Base-by-base conservation (phyloP, 2,797 vertebrate genomes). In the Phoeniculus purpureus region DNA sequence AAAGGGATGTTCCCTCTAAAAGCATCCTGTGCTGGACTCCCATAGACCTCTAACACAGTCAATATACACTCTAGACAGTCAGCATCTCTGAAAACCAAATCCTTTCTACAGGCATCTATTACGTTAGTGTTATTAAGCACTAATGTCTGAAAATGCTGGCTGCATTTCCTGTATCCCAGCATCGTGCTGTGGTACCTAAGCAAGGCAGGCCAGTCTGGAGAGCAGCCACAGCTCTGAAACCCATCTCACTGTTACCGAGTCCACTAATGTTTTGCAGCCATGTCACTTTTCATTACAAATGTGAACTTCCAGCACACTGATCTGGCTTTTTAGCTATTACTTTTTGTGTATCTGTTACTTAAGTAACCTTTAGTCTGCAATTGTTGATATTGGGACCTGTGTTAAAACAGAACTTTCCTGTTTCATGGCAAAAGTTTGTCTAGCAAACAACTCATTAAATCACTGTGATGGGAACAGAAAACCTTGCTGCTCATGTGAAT, bases 81-180 rank as follows among this genome's bases (percentile, higher is more conserved):
- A 59, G 1, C 0, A 1, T 66, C 74, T 86, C 56, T 4, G 18
- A 83, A 71, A 84, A 81, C 56, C 60, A 86, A 27, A 59, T 81
- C 48, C 31, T 89, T 89, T 95, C 61, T 73, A 34, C 13, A 68
- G 43, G 31, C 73, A 52, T 85, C 84, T 90, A 19, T 90, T 84
- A 29, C 81, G 87, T 68, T 74, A 72, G 45, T 21, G 51, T 68
- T 21, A 51, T 68, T 85, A 62, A 89, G 76, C 58, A 50, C 22
- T 7, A 45, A 52, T 68, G 84, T 93, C 89, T 94, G 79, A 87
- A 89, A 89, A 61, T 27, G 32, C 87, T 94, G 92, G 81, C 94
- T 77, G 62, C 18, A 31, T 48, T 81, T 93, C 51, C 81, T 48
- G 31, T 34, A 61, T 78, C 79, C 68, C 61, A n/a, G 65, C 1